Evolutionary conservation across 2,797 vertebrate genomes (phyloP).

Genomic region (Urocyon cinereoargenteus): DNA sequence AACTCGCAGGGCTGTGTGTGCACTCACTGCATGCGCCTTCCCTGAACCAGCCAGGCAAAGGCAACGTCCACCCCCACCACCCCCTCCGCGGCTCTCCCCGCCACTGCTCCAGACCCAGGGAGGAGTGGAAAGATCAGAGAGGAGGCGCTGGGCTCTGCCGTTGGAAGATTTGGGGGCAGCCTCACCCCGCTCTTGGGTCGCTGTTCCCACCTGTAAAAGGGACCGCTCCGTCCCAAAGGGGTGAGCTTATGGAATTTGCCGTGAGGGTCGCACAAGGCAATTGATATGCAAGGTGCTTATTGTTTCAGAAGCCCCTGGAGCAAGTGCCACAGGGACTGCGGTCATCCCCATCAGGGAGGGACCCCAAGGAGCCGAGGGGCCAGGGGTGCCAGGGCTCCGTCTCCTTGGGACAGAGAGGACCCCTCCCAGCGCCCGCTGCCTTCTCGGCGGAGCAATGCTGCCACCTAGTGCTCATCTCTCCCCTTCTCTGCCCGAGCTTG

Average conservation of each 20-base stretch:
- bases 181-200: accelerated
- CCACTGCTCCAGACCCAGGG: neutral
- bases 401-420: accelerated
- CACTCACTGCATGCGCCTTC: accelerated
- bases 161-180: neutral
- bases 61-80: too few species aligned
- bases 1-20: accelerated
- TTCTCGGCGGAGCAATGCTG: conserved; percentile 67
- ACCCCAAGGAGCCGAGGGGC: accelerated
- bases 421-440: accelerated
- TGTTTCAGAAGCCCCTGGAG: neutral
- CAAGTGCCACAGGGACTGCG: neutral
- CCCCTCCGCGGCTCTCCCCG: accelerated
- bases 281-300: neutral
- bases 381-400: accelerated
- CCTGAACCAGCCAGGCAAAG: accelerated
- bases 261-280: accelerated
- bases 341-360: accelerated
- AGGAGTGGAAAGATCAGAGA: neutral
- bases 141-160: accelerated
- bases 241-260: neutral
- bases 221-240: too few species aligned
- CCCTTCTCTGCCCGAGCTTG: neutral
- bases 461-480: neutral
- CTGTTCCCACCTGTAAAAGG: neutral